Conservation (phyloP, 2,888 invertebrate genomes). For the Heterodera filipjevi region DNA sequence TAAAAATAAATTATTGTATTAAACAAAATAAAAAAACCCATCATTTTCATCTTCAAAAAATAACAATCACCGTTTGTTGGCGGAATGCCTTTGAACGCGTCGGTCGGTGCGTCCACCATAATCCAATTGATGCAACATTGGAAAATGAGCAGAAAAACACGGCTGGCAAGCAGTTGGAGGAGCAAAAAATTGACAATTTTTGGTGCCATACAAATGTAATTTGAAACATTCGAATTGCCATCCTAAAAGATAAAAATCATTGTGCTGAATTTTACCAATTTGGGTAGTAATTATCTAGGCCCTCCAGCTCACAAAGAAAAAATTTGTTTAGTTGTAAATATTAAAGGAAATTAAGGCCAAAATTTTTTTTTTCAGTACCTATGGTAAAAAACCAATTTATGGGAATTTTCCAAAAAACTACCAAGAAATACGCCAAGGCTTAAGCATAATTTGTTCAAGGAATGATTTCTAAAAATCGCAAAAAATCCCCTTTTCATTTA, state of each 20-base stretch:
- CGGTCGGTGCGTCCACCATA: constrained; percentile 43
- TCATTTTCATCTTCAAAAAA: not conserved
- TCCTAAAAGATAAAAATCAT: not conserved
- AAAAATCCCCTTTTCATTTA: not conserved
- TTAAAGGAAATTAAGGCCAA: too few species aligned
- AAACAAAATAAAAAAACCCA: too few species aligned
- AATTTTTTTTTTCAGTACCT: too few species aligned
- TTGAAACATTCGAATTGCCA: not conserved
- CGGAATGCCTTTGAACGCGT: constrained; percentile 46
- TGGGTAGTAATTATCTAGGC: not conserved
- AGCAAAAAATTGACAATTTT: constrained; percentile 4
- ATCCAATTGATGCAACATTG: constrained; percentile 44
- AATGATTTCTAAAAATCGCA: too few species aligned
- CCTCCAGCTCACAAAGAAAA: too few species aligned
- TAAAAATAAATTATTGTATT: too few species aligned
- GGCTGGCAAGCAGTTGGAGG: constrained; percentile 41
- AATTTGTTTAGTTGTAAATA: too few species aligned
- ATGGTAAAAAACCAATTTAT: too few species aligned
- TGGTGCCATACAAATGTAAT: not conserved
- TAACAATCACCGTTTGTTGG: constrained; percentile 22
- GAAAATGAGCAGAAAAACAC: constrained; percentile 39
- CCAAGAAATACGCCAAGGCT: too few species aligned
- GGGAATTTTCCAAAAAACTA: too few species aligned
- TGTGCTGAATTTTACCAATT: not conserved
- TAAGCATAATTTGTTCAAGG: too few species aligned